phyloP scores from a whole-genome alignment of 1,140 invertebrate genomes.

The Semibalanus balanoides region DNA sequence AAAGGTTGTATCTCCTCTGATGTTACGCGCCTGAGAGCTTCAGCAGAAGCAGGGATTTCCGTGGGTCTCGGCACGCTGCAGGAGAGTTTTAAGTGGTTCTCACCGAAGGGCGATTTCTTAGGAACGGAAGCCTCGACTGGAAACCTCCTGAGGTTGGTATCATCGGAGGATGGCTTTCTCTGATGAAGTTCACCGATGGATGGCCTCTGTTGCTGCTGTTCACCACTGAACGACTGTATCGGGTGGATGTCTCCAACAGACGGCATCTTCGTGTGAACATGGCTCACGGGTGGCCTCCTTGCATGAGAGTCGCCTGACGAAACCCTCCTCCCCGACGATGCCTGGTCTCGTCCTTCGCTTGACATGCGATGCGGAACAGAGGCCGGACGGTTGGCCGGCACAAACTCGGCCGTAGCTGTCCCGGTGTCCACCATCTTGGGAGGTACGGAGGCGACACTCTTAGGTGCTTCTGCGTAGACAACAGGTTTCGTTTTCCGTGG shows the following conservation, averaged over 20 bases:
- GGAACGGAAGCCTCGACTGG: neutral
- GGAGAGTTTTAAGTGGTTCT: neutral
- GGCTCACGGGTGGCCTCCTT: neutral
- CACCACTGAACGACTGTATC: no score
- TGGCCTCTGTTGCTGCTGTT: no score
- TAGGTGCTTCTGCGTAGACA: neutral
- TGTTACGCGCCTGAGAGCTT: no score
- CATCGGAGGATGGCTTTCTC: no score
- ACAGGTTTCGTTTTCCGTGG: no score
- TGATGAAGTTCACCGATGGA: no score
- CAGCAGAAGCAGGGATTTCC: no score
- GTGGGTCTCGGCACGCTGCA: no score
- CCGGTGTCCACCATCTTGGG: neutral
- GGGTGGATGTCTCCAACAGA: no score
- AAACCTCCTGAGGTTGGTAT: neutral
- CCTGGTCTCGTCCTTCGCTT: neutral
- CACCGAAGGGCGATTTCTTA: neutral
- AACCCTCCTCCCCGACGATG: neutral
- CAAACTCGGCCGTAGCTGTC: neutral
- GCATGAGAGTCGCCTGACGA: neutral
- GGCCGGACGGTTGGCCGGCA: neutral
- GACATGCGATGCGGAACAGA: neutral
- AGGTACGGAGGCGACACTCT: no score
- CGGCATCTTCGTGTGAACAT: no score
- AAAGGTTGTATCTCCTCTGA: no score